Base-by-base conservation (phyloP, 2,888 invertebrate genomes). In the Latrodectus elegans region DNA sequence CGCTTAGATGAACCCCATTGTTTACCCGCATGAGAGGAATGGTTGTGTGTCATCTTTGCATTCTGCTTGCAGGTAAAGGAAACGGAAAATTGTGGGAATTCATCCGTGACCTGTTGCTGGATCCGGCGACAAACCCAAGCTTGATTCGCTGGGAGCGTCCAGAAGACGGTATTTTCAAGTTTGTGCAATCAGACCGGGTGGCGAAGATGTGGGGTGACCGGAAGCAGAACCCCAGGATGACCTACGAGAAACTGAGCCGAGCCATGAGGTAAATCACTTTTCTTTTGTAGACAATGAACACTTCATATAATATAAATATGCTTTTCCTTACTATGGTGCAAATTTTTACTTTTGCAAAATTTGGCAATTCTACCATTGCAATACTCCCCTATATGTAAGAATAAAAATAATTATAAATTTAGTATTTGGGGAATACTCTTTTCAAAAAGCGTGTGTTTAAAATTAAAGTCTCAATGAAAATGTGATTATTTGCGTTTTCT, bases 71-170 rank as follows among this genome's bases (percentile, higher is more conserved):
- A 92, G 92, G 92, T 76, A 92, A 92, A 90, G 92, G 92, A 89
- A 91, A 92, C 75, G 93, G 93, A 22, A 91, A 93, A 89, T 91
- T 97, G 65, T 97, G 97, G 94, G 97, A 97, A 92, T 97, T 97
- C 92, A 95, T 97, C 90, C 94, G 96, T 90, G 96, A 97, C 92
- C 94, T 97, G 53, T 93, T 97, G 82, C 94, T 95, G 88, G 95
- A 96, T 91, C 94, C 95, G 4, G 93, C 94, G 88, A 95, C 95
- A 90, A 96, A 96, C 91, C 97, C 97, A 0, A 94, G 95, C 77
- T 94, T 96, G 89, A 96, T 97, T 91, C 95, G 95, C 92, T 97
- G 97, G 97, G 97, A 97, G 92, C 95, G 97, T 92, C 95, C 95
- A 91, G 94, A 95, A 55, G 94, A 95, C 90, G 97, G 97, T 11